These are phyloP conservation scores for Numida meleagris DNA, from an alignment of 2,113 vertebrate genomes.

Conservation along the genomic window DNA sequence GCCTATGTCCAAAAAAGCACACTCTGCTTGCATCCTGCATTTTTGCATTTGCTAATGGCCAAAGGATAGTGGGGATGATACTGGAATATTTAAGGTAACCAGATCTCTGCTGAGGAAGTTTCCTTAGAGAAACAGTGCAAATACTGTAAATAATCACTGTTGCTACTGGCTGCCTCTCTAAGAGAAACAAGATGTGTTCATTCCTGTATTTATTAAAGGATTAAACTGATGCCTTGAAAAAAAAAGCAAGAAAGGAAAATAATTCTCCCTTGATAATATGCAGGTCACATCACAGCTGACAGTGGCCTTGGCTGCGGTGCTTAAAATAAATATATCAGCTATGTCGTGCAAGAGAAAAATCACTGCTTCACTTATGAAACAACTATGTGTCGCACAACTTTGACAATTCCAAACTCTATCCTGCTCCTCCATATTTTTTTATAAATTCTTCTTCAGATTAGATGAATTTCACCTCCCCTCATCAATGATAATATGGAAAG, in stretches of 20 bases:
- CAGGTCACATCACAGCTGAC: neutral
- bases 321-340: neutral
- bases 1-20: neutral
- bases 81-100: neutral
- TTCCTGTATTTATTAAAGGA: neutral
- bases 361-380: neutral
- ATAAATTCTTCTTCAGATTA: neutral
- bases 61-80: neutral
- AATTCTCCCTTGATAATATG: neutral
- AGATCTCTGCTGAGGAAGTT: neutral
- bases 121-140: neutral
- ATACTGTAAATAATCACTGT: neutral
- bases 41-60: neutral
- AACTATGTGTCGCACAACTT: neutral
- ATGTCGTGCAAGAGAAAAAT: neutral
- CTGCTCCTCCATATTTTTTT: fast-evolving
- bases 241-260: neutral
- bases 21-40: neutral
- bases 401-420: neutral
- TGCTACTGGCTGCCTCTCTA: neutral
- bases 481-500: neutral
- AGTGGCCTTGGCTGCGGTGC: fast-evolving
- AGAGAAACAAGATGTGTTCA: neutral
- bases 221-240: neutral
- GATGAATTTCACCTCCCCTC: neutral